Evolutionary conservation across 2,888 invertebrate genomes (phyloP).

Genomic region (Morinoia aosen): DNA sequence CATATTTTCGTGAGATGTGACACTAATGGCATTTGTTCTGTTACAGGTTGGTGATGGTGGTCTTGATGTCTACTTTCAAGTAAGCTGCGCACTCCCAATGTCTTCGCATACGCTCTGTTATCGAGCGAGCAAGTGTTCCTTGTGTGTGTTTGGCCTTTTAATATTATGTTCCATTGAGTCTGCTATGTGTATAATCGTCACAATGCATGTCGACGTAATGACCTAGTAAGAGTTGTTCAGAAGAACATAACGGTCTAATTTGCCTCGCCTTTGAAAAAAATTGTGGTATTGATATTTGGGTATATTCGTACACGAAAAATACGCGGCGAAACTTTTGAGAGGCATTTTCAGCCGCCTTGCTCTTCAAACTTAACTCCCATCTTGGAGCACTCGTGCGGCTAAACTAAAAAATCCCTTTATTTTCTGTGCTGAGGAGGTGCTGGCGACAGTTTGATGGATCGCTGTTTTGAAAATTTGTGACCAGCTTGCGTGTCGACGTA

Average conservation of each 20-base stretch:
- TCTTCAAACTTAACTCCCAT: neutral
- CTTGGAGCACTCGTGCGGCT: neutral
- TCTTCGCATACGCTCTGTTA: too few species aligned
- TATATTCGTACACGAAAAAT: neutral
- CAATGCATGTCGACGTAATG: neutral
- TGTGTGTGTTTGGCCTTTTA: too few species aligned
- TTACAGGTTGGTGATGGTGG: neutral
- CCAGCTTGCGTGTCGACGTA: neutral
- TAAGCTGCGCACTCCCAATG: neutral
- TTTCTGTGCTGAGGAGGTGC: neutral
- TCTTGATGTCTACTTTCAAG: neutral
- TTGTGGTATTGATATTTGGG: neutral
- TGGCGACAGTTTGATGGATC: constrained; percentile 2
- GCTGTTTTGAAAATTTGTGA: neutral
- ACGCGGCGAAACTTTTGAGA: neutral
- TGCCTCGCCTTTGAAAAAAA: neutral
- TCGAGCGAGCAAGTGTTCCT: too few species aligned
- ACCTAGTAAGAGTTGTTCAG: neutral
- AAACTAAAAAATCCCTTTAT: neutral
- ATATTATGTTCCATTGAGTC: too few species aligned
- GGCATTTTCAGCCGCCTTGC: neutral
- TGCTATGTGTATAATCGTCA: neutral
- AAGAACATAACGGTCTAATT: neutral
- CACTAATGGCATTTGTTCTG: neutral
- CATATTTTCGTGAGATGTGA: neutral